Evolutionary conservation across 2,888 invertebrate genomes (phyloP).

Genomic region (Drosophila atroscutellata): DNA sequence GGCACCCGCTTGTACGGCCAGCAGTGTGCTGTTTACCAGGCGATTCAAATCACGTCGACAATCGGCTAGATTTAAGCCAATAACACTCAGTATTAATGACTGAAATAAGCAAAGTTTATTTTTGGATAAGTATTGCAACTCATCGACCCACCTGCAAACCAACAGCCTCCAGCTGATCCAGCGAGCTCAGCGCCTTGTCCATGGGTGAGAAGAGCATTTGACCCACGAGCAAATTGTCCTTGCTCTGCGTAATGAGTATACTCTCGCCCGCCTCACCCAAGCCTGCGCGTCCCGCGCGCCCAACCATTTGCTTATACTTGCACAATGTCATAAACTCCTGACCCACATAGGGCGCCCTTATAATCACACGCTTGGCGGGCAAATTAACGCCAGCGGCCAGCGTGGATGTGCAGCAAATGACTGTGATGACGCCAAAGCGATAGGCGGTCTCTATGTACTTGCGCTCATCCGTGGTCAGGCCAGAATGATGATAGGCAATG

Average conservation of each 20-base stretch:
- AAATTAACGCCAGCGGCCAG: constrained; percentile 99
- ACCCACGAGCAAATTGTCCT: constrained; percentile 87
- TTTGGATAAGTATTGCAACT: neutral
- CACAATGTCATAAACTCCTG: constrained; percentile 90
- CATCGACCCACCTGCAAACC: constrained; percentile 85
- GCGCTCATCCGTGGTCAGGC: constrained; percentile 94
- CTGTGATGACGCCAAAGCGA: constrained; percentile 92
- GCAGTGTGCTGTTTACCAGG: constrained; percentile 87
- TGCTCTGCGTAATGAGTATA: constrained; percentile 90
- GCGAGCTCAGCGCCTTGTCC: constrained; percentile 88
- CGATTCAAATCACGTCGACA: constrained; percentile 86
- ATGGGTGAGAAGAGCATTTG: constrained; percentile 88
- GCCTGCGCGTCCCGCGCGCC: constrained; percentile 96
- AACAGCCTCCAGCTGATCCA: constrained; percentile 86
- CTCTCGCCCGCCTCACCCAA: constrained; percentile 93
- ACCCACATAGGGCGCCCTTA: constrained; percentile 94
- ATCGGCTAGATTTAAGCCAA: constrained; percentile 88
- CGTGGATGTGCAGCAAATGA: constrained; percentile 97
- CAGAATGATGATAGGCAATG: constrained; percentile 97
- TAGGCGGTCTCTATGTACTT: constrained; percentile 93
- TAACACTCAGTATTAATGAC: constrained; percentile 89
- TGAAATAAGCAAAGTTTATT: constrained; percentile 21
- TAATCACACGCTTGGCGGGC: constrained; percentile 95
- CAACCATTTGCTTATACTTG: constrained; percentile 97
- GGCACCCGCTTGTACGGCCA: constrained; percentile 88